A percentile compares a stretch with the other conserved stretches of the same genome.
phyloP scores from a whole-genome alignment of 2,113 vertebrate species.

The Mesoclemmys tuberculata region DNA sequence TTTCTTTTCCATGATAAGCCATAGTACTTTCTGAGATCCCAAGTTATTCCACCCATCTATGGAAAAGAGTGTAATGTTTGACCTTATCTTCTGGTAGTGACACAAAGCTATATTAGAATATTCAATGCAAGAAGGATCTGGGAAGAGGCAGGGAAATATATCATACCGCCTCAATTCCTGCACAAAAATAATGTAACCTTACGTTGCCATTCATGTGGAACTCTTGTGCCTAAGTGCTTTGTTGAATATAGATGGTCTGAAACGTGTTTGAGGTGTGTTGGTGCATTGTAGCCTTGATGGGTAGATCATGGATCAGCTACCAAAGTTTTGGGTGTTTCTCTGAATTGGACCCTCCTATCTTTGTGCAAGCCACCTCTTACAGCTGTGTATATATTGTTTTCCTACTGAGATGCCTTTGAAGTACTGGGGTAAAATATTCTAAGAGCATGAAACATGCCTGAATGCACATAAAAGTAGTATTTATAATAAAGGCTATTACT shows the following conservation, averaged over 20 bases:
- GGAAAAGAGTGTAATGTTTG: not conserved
- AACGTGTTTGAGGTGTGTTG: not conserved
- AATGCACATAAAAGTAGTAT: constrained; percentile 41
- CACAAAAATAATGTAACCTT: not conserved
- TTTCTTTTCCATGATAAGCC: not conserved
- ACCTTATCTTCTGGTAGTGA: not conserved
- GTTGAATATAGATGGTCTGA: not conserved
- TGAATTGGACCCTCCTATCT: constrained; percentile 52
- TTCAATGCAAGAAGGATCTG: not conserved
- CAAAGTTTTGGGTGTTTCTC: constrained; percentile 51
- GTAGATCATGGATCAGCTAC: constrained; percentile 43
- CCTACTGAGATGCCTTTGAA: constrained; percentile 3
- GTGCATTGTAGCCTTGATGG: not conserved
- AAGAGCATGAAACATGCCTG: constrained; percentile 12
- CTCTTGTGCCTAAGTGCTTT: constrained; percentile 46
- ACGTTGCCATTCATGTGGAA: not conserved
- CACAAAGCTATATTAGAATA: not conserved
- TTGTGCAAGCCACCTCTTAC: not conserved
- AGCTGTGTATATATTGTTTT: not conserved
- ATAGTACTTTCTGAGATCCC: not conserved
- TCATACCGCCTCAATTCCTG: not conserved
- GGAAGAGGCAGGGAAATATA: not conserved
- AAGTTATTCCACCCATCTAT: not conserved
- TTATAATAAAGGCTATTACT: constrained; percentile 57
- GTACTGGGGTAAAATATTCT: constrained; percentile 24